A percentile compares a stretch with the other conserved stretches of the same genome.
Evolutionary conservation across 2,888 invertebrate genomes (phyloP).

Genomic region (Drosophila anomelani): DNA sequence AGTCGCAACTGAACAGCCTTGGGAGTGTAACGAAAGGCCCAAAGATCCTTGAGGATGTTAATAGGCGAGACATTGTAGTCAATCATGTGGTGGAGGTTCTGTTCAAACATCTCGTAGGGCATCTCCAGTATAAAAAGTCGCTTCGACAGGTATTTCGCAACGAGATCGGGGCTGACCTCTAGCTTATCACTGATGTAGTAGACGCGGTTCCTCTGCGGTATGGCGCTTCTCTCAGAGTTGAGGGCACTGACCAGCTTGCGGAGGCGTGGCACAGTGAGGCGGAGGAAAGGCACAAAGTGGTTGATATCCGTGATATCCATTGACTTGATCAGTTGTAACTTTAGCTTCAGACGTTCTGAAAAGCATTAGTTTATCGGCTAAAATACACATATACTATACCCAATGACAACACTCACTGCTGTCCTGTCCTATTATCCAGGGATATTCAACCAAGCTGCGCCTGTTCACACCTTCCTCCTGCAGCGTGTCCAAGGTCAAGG

Average conservation of each 20-base stretch:
- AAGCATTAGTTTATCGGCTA: background rate
- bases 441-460: constrained; percentile 79
- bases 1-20: constrained; percentile 86
- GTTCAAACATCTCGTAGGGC: constrained; percentile 86
- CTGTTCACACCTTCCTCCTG: constrained; percentile 72
- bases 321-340: constrained; percentile 83
- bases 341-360: constrained; percentile 79
- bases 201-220: constrained; percentile 86
- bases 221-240: constrained; percentile 83
- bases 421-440: constrained; percentile 81
- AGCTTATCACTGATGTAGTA: constrained; percentile 86
- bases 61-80: constrained; percentile 86
- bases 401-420: constrained; percentile 59
- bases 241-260: constrained; percentile 65
- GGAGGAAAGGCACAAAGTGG: constrained; percentile 86
- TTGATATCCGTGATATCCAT: constrained; percentile 85
- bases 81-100: constrained; percentile 86
- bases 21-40: constrained; percentile 88
- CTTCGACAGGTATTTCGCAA: constrained; percentile 85
- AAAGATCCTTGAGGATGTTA: constrained; percentile 87
- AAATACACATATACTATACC: too few relatives aligned
- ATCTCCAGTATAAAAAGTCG: constrained; percentile 86
- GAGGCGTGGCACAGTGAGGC: constrained; percentile 83
- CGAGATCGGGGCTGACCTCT: constrained; percentile 84
- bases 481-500: constrained; percentile 64